Base-by-base conservation (phyloP, 2,888 invertebrate species). In the Ectemnius continuus region DNA sequence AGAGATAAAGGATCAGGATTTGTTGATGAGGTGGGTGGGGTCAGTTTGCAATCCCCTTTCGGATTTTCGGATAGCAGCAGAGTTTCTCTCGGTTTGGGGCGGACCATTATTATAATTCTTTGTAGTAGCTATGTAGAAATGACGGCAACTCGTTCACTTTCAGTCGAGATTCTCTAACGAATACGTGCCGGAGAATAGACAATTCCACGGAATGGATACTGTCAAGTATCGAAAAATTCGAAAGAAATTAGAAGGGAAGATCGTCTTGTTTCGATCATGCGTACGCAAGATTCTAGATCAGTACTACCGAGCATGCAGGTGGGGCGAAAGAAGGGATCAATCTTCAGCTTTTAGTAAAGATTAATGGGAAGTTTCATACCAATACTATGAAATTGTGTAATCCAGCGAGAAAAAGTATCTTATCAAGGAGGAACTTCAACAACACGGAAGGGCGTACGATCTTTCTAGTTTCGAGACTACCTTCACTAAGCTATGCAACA, bases 221-320 rank as follows among this genome's bases (percentile, higher is more conserved):
- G 48, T 69, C 1, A 84, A 81, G 28, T 88, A 83, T 72, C 61
- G 36, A 59, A 80, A 73, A 73, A 92, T 92, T 60, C 92, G 91
- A 76, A 86, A 86, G n/a, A 92, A 92, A 75, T 90, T 95, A 67
- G 89, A 91, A 73, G 93, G 92, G 83, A 94, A 94, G 80, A 92
- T 98, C 0, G 94, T 96, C 87, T 92, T 94, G 63, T 95, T 96
- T 58, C 97, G 97, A 91, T 95, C 96, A 0, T 96, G 97, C 84
- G 94, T 98, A 83, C 93, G 95, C 16, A 95, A 95, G 87, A 94
- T 97, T 61, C 90, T 97, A 74, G 95, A 95, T 86, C 92, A 97
- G 65, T 98, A 97, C 97, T 94, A 94, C 91, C 93, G 93, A 63
- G 94, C 95, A 81, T 97, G 95, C 88, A 94, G 94, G 95, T 94